These are phyloP conservation scores for Turnix velox DNA, from an alignment of 2,113 vertebrate genomes.

Conservation along the genomic window DNA sequence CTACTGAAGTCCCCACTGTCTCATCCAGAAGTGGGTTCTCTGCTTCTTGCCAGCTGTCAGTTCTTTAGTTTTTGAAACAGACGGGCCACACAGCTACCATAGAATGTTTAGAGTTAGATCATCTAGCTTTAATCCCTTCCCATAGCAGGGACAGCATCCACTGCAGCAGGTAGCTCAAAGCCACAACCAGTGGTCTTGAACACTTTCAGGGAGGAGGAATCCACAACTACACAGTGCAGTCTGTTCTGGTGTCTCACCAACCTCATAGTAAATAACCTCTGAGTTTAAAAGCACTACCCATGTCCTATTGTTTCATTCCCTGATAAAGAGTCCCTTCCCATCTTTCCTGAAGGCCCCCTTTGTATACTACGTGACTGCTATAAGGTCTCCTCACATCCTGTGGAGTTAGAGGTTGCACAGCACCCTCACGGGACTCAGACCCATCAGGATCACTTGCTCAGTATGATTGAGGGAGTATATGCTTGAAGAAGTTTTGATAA, in stretches of 20 bases:
- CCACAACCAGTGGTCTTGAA: background rate
- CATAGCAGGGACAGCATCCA: background rate
- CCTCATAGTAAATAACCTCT: background rate
- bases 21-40: background rate
- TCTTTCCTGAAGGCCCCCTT: background rate
- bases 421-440: accelerated
- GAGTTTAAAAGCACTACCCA: background rate
- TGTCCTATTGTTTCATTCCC: background rate
- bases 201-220: background rate
- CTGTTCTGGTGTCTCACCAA: background rate
- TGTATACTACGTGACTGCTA: background rate
- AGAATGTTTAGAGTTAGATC: background rate
- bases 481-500: background rate
- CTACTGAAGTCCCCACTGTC: accelerated
- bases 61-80: background rate
- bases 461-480: background rate
- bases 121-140: background rate
- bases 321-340: background rate
- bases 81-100: background rate
- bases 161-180: background rate
- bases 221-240: background rate
- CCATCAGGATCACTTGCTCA: background rate
- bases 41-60: background rate
- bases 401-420: background rate
- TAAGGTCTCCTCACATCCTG: background rate